These are phyloP conservation scores for Micropoecilia bifurca DNA, from an alignment of 2,797 vertebrate species.

Conservation along the genomic window DNA sequence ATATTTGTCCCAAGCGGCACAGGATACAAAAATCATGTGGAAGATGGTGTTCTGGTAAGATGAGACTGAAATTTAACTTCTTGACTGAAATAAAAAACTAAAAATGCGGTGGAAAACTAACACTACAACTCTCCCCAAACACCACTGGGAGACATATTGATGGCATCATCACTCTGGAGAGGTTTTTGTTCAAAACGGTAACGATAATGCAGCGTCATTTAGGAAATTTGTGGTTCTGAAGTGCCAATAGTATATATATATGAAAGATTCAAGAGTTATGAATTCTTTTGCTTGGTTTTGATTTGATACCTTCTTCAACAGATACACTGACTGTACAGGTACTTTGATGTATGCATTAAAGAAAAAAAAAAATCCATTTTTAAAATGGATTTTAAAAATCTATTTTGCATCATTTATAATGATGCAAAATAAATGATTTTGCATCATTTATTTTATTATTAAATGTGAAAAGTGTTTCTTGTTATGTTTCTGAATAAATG, in stretches of 20 bases:
- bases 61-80: neutral
- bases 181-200: neutral
- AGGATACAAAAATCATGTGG: neutral
- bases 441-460: neutral
- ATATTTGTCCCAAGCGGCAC: neutral
- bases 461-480: neutral
- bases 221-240: neutral
- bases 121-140: neutral
- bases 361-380: neutral
- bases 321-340: neutral
- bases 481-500: neutral
- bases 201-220: neutral
- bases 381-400: no score
- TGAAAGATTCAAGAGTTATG: neutral
- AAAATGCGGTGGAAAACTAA: neutral
- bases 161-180: neutral
- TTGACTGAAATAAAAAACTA: neutral
- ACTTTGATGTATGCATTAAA: neutral
- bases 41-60: neutral
- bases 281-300: neutral
- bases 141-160: neutral
- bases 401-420: neutral
- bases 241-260: neutral
- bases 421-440: no score
- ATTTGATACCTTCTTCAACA: neutral